These are phyloP conservation scores for Leptinotarsa undecemlineata DNA, from an alignment of 1,140 invertebrate species.

Conservation along the genomic window DNA sequence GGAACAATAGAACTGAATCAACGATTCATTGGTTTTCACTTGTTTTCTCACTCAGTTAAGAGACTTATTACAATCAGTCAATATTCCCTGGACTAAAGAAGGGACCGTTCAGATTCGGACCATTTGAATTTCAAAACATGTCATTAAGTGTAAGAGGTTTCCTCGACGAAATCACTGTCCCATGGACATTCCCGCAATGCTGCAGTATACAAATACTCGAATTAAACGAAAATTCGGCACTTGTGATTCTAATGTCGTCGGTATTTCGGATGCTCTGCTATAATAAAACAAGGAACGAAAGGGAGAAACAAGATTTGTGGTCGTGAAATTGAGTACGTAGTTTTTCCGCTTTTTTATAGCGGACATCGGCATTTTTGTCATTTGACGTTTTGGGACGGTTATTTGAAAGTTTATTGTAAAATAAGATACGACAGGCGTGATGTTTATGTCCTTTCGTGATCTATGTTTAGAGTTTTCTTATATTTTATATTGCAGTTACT, in stretches of 20 bases:
- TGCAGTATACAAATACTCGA: constrained; percentile 40
- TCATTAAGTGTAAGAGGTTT: constrained; percentile 46
- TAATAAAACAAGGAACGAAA: background rate
- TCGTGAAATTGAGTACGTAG: background rate
- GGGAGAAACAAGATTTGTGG: background rate
- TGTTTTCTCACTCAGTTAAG: too few relatives aligned
- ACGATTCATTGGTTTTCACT: too few relatives aligned
- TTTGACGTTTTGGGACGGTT: too few relatives aligned
- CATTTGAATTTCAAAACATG: constrained; percentile 50
- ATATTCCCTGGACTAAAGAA: too few relatives aligned
- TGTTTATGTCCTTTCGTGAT: too few relatives aligned
- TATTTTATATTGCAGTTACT: too few relatives aligned
- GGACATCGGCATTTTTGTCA: background rate
- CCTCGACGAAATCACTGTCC: constrained; percentile 42
- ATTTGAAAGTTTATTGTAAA: too few relatives aligned
- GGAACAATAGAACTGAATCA: too few relatives aligned
- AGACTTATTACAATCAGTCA: too few relatives aligned
- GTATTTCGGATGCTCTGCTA: constrained; percentile 9
- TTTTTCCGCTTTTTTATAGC: background rate
- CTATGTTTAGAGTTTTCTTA: too few relatives aligned
- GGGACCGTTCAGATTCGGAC: background rate
- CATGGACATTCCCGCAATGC: constrained; percentile 35
- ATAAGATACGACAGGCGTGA: too few relatives aligned
- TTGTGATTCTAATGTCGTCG: constrained; percentile 19
- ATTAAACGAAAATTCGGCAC: constrained; percentile 41